phyloP scores from a whole-genome alignment of 2,113 vertebrate species.

The Butorides virescens region DNA sequence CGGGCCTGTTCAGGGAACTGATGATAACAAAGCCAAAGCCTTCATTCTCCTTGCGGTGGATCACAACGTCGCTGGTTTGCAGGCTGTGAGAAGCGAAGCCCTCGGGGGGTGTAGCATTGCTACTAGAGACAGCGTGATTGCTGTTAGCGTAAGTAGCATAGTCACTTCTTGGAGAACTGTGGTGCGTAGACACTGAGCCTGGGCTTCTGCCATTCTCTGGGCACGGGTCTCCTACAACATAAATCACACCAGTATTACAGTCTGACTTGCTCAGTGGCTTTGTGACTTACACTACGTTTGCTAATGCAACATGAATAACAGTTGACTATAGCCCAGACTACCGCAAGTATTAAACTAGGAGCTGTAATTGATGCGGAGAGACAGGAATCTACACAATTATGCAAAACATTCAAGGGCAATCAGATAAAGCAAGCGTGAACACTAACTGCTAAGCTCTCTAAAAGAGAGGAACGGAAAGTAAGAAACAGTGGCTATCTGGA shows the following conservation, averaged over 20 bases:
- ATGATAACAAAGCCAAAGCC: constrained; percentile 99
- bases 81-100: constrained; percentile 77
- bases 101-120: constrained; percentile 76
- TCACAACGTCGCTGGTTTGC: constrained; percentile 88
- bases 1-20: constrained; percentile 94
- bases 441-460: neutral
- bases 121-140: constrained; percentile 75
- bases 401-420: constrained; percentile 18
- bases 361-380: constrained; percentile 23
- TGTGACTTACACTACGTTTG: constrained; percentile 2
- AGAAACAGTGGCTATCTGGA: neutral
- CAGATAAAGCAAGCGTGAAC: constrained; percentile 31
- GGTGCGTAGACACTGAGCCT: constrained; percentile 91
- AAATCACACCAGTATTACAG: constrained; percentile 20
- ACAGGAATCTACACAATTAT: constrained; percentile 48
- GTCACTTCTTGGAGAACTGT: constrained; percentile 96
- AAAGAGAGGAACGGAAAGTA: neutral
- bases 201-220: constrained; percentile 95
- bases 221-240: constrained; percentile 84
- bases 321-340: neutral
- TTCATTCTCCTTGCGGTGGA: constrained; percentile 96
- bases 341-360: neutral
- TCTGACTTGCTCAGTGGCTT: neutral
- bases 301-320: neutral
- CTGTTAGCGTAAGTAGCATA: constrained; percentile 84